Conservation (phyloP, 2,113 vertebrate species). For the Oreotragus oreotragus region DNA sequence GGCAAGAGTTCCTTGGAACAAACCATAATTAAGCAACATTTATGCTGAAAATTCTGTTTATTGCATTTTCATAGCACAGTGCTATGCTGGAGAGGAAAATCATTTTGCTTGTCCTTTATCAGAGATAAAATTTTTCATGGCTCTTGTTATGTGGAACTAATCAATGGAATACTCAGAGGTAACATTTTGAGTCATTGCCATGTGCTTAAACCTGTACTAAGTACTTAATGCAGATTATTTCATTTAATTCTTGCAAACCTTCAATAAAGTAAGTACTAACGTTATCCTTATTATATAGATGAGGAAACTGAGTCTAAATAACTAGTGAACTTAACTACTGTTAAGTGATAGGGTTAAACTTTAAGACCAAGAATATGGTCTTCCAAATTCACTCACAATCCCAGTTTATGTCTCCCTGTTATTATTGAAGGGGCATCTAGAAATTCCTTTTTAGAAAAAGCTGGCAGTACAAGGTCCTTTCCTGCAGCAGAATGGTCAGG, state of each 20-base stretch:
- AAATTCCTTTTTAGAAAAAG: neutral
- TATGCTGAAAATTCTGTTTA: neutral
- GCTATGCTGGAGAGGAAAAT: neutral
- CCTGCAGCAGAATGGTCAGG: neutral
- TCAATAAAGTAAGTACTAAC: neutral
- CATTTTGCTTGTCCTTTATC: neutral
- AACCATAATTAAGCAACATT: neutral
- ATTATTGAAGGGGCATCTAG: neutral
- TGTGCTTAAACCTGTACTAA: neutral
- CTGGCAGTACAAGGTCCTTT: neutral
- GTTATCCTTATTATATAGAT: neutral
- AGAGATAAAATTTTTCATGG: neutral
- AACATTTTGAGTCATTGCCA: neutral
- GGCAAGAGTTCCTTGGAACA: neutral
- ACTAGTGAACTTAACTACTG: neutral
- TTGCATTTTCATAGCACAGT: neutral
- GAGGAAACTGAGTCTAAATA: neutral
- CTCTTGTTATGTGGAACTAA: neutral
- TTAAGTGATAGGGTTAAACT: neutral
- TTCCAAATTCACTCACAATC: neutral
- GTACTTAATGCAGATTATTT: neutral
- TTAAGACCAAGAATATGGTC: neutral
- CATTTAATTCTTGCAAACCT: neutral
- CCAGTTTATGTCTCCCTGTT: neutral
- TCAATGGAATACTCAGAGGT: neutral